These are phyloP conservation scores for Apocrypta bakeri DNA, from an alignment of 1,140 invertebrate species.

Conservation along the genomic window DNA sequence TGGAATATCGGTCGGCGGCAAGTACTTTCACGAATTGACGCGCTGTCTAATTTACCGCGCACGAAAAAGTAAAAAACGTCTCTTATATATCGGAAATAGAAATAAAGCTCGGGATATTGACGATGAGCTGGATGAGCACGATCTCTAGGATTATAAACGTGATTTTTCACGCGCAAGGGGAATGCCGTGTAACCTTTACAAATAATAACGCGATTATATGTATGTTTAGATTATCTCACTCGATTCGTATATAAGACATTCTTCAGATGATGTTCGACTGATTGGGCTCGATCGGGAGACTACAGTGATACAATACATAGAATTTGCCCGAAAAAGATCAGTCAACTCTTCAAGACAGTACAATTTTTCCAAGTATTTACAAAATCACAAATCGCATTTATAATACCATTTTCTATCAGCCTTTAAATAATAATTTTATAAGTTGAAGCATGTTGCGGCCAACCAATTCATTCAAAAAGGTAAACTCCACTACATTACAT, in stretches of 20 bases:
- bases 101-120: neutral
- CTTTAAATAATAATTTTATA: too few relatives aligned
- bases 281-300: too few relatives aligned
- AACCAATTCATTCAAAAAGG: neutral
- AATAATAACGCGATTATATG: neutral
- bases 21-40: constrained; percentile 56
- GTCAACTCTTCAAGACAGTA: too few relatives aligned
- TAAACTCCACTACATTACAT: neutral
- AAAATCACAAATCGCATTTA: too few relatives aligned
- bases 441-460: too few relatives aligned
- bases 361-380: too few relatives aligned
- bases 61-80: constrained; percentile 40
- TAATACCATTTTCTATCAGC: too few relatives aligned
- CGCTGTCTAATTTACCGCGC: constrained; percentile 60
- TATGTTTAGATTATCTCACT: constrained; percentile 8
- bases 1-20: constrained; percentile 25
- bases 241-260: neutral
- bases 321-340: too few relatives aligned
- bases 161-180: neutral
- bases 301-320: too few relatives aligned
- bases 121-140: too few relatives aligned
- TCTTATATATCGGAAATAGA: neutral
- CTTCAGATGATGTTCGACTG: neutral
- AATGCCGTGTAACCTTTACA: neutral
- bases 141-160: too few relatives aligned